These are phyloP conservation scores for Eubasilissa splendida DNA, from an alignment of 2,888 invertebrate genomes.

Conservation along the genomic window DNA sequence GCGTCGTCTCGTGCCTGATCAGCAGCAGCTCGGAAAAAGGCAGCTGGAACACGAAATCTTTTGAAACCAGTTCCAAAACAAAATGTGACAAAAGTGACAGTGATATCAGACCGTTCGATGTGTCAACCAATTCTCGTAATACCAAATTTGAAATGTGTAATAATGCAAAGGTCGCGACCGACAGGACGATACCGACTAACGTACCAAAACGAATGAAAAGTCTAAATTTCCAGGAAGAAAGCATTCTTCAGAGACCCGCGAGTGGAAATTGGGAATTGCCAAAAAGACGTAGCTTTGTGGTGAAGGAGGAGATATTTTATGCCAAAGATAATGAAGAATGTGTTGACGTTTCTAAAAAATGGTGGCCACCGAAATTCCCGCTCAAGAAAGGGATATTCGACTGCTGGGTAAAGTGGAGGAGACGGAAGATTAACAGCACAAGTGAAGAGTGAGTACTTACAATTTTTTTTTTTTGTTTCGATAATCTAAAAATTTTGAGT, in stretches of 20 bases:
- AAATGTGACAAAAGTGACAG: slow-evolving; percentile 11
- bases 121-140: neutral
- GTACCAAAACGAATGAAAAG: slow-evolving; percentile 45
- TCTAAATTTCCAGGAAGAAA: slow-evolving; percentile 48
- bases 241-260: slow-evolving; percentile 45
- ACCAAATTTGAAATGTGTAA: too few species aligned
- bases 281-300: slow-evolving; percentile 57
- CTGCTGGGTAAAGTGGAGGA: slow-evolving; percentile 68
- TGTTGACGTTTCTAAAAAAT: slow-evolving; percentile 62
- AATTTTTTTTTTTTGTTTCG: slow-evolving; percentile 28
- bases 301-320: slow-evolving; percentile 41
- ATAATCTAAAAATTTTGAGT: neutral
- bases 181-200: neutral
- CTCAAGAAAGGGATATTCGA: slow-evolving; percentile 69
- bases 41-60: slow-evolving; percentile 23
- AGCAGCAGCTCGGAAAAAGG: slow-evolving; percentile 34
- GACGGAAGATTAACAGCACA: slow-evolving; percentile 59
- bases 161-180: slow-evolving; percentile 3
- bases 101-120: neutral
- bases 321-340: slow-evolving; percentile 60
- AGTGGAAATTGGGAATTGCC: slow-evolving; percentile 37
- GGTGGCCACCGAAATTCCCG: slow-evolving; percentile 66
- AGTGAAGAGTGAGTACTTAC: slow-evolving; percentile 63
- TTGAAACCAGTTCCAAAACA: neutral
- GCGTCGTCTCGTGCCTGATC: slow-evolving; percentile 30